Conservation (phyloP, 2,113 vertebrate genomes). For the Oxyura jamaicensis region DNA sequence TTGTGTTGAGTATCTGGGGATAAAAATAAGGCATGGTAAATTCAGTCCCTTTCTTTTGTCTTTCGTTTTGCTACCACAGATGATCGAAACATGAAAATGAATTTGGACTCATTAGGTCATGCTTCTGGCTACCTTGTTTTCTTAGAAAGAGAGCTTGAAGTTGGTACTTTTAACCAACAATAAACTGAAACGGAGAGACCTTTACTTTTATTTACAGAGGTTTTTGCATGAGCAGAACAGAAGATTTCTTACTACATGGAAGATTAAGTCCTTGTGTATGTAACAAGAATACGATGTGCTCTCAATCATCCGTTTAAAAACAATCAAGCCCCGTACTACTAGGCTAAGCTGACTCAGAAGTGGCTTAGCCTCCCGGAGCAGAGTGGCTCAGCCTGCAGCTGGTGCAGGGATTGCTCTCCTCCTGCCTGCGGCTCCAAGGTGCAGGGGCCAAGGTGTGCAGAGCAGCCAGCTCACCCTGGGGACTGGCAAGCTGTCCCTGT, state of each 20-base stretch:
- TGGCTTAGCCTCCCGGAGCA: neutral
- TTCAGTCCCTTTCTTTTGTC: neutral
- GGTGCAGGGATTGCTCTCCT: neutral
- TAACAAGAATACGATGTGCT: neutral
- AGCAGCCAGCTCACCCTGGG: neutral
- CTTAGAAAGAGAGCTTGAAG: neutral
- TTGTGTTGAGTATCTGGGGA: neutral
- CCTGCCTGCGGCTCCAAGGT: neutral
- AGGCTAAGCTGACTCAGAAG: neutral
- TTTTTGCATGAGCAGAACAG: neutral
- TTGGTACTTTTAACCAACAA: neutral
- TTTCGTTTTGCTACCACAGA: neutral
- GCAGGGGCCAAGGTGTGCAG: accelerated
- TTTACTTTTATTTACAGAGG: neutral
- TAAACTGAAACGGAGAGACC: neutral
- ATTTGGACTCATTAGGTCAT: neutral
- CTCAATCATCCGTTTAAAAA: neutral
- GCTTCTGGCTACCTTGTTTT: neutral
- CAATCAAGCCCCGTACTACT: neutral
- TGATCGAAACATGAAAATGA: neutral
- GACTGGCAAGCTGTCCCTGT: too few relatives aligned
- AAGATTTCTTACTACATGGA: neutral
- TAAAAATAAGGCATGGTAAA: neutral
- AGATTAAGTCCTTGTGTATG: neutral
- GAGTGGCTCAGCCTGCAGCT: neutral